A percentile compares a stretch with the other conserved stretches of the same genome.
These are phyloP conservation scores for Myopa testacea DNA, from an alignment of 2,888 invertebrate species.

Conservation along the genomic window DNA sequence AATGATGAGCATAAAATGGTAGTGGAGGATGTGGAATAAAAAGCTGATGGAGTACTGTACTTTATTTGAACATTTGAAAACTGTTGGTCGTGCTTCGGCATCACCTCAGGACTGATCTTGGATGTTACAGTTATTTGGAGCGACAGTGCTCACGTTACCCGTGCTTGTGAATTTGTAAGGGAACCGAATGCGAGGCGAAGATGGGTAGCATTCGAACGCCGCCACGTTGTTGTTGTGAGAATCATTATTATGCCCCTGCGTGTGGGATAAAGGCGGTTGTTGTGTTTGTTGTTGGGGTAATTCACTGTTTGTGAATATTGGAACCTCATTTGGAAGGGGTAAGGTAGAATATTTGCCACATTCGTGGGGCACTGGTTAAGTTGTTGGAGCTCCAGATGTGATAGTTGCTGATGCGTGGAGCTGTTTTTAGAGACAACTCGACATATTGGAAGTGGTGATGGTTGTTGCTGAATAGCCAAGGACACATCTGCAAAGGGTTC, in stretches of 20 bases:
- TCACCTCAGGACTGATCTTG: slow-evolving; percentile 31
- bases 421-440: slow-evolving; percentile 39
- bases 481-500: slow-evolving; percentile 56
- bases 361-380: slow-evolving; percentile 35
- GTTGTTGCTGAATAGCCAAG: slow-evolving; percentile 37
- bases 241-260: slow-evolving; percentile 45
- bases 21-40: slow-evolving; percentile 21
- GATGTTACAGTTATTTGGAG: not conserved
- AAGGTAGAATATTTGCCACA: slow-evolving; percentile 55
- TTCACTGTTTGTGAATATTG: slow-evolving; percentile 50
- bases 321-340: slow-evolving; percentile 65
- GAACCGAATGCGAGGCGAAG: slow-evolving; percentile 53
- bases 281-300: slow-evolving; percentile 24
- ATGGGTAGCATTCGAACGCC: slow-evolving; percentile 55
- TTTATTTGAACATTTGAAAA: slow-evolving; percentile 15
- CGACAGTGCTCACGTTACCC: not conserved
- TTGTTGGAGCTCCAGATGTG: slow-evolving; percentile 45
- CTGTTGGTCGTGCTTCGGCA: slow-evolving; percentile 27
- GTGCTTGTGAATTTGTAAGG: slow-evolving; percentile 13
- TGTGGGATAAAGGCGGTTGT: slow-evolving; percentile 7
- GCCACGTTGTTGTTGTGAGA: slow-evolving; percentile 35
- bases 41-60: slow-evolving; percentile 14
- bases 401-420: slow-evolving; percentile 40
- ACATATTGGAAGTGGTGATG: slow-evolving; percentile 38
- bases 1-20: slow-evolving; percentile 31